These are phyloP conservation scores for Oreochromis aureus DNA, from an alignment of 2,113 vertebrate genomes.

Conservation along the genomic window DNA sequence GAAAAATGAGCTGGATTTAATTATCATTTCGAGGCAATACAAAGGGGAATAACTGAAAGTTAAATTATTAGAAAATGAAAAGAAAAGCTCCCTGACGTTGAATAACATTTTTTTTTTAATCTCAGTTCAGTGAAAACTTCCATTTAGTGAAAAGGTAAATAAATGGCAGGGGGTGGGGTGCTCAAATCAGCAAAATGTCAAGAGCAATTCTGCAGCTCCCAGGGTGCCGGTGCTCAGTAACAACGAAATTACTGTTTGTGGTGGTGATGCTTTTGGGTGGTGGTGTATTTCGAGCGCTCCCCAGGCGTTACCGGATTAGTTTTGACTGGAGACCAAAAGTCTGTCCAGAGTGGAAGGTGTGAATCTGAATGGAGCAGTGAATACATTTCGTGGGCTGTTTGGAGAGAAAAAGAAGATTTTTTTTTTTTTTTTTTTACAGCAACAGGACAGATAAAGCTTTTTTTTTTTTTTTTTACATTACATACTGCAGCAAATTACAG, in stretches of 20 bases:
- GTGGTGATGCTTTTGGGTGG: neutral
- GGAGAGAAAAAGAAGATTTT: neutral
- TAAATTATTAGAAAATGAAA: neutral
- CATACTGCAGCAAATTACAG: neutral
- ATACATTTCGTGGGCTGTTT: neutral
- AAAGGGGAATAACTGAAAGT: neutral
- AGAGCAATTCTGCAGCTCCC: neutral
- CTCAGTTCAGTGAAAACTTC: neutral
- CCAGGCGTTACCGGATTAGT: neutral
- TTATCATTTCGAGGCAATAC: neutral
- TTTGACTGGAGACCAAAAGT: neutral
- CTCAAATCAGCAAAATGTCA: conserved; percentile 1
- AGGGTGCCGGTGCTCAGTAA: neutral
- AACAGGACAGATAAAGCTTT: neutral
- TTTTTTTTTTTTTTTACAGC: too few species aligned
- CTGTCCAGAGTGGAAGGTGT: neutral
- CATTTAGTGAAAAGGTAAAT: neutral
- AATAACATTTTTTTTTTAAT: neutral
- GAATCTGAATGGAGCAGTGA: neutral
- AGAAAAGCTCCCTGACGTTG: neutral
- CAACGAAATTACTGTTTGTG: neutral
- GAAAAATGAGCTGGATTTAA: neutral
- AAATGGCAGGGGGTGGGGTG: neutral
- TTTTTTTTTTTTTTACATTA: too few species aligned
- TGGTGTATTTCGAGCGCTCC: neutral